A percentile compares a stretch with the other conserved stretches of the same genome.
Conservation (phyloP, 2,113 vertebrate species). For the Anhinga rufa region DNA sequence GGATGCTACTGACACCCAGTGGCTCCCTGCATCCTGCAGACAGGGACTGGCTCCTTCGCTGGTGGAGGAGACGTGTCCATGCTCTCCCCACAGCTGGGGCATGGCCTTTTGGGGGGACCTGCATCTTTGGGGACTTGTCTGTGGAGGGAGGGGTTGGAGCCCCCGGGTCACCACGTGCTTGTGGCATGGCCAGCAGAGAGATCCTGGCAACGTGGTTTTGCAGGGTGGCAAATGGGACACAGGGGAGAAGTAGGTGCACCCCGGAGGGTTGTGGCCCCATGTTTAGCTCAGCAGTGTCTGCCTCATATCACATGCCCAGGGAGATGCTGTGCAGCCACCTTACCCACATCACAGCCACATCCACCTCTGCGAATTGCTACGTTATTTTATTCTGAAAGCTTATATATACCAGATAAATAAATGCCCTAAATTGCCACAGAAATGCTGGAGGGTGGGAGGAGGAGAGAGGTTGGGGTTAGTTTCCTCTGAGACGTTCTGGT, state of each 20-base stretch:
- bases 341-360: not conserved
- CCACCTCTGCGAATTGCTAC: not conserved
- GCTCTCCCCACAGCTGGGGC: not conserved
- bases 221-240: not conserved
- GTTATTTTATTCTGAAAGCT: not conserved
- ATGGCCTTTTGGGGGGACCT: not conserved
- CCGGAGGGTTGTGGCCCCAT: not conserved
- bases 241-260: not conserved
- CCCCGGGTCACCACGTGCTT: fast-evolving
- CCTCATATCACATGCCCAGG: fast-evolving
- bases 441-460: not conserved
- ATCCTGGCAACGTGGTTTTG: not conserved
- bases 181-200: not conserved
- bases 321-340: not conserved
- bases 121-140: fast-evolving
- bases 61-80: not conserved
- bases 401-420: not conserved
- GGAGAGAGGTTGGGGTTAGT: not conserved
- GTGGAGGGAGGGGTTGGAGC: not conserved
- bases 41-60: not conserved
- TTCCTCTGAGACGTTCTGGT: fast-evolving
- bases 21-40: conserved; percentile 11
- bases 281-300: not conserved
- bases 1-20: conserved; percentile 67
- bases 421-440: not conserved